A percentile compares a stretch with the other conserved stretches of the same genome.
Evolutionary conservation across 2,797 vertebrate genomes (phyloP).

Genomic region (Crenichthys baileyi): DNA sequence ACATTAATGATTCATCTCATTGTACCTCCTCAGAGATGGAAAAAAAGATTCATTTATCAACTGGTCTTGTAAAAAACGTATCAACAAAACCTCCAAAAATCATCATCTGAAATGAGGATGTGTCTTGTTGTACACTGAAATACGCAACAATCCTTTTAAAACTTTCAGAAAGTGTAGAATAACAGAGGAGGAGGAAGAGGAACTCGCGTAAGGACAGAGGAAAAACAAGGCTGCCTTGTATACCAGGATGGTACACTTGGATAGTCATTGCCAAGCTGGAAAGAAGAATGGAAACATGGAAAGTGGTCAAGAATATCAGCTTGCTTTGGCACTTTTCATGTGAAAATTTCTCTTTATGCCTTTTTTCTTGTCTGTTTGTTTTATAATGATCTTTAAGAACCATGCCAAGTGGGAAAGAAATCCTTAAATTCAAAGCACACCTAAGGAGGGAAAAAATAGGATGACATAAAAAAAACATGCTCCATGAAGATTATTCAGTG

Average conservation of each 20-base stretch:
- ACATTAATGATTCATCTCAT: slow-evolving; percentile 3
- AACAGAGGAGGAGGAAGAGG: slow-evolving; percentile 33
- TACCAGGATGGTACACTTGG: slow-evolving; percentile 34
- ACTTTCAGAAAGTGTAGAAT: slow-evolving; percentile 43
- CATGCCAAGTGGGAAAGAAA: slow-evolving; percentile 28
- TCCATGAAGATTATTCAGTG: slow-evolving; percentile 33
- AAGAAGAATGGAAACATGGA: slow-evolving; percentile 27
- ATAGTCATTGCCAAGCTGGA: slow-evolving; percentile 59
- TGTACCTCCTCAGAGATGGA: neutral
- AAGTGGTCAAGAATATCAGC: slow-evolving; percentile 59
- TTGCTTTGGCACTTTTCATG: slow-evolving; percentile 66
- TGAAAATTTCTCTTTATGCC: slow-evolving; percentile 56
- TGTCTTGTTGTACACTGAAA: slow-evolving; percentile 43
- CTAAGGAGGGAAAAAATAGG: neutral
- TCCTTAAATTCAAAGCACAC: slow-evolving; percentile 68
- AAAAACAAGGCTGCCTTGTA: slow-evolving; percentile 55
- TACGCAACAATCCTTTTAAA: slow-evolving; percentile 75
- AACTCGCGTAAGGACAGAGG: slow-evolving; percentile 39
- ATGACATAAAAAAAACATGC: slow-evolving; percentile 34
- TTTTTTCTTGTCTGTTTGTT: slow-evolving; percentile 47
- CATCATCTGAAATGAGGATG: slow-evolving; percentile 39
- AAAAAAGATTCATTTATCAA: slow-evolving; percentile 19
- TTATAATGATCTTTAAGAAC: slow-evolving; percentile 40
- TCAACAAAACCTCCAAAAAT: slow-evolving; percentile 21
- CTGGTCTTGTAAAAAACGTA: slow-evolving; percentile 11